phyloP scores from a whole-genome alignment of 2,888 invertebrate species.

The Prostheceraeus crozeri region DNA sequence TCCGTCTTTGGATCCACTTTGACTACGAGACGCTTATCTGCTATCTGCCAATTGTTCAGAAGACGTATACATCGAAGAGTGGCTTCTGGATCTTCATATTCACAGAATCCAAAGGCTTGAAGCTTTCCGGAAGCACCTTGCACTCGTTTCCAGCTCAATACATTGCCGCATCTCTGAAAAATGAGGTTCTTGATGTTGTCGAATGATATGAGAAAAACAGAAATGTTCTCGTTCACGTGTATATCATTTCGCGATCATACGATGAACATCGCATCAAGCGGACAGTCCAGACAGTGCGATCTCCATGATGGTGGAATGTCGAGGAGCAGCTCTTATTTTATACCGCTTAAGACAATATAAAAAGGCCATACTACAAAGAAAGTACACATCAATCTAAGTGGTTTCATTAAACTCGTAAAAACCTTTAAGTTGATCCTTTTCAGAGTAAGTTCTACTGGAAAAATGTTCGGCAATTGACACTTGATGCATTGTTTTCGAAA shows the following conservation, averaged over 20 bases:
- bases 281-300: neutral
- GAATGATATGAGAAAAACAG: too few relatives aligned
- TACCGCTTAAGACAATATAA: too few relatives aligned
- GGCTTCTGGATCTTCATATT: slow-evolving; percentile 87
- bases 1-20: slow-evolving; percentile 96
- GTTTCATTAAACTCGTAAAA: too few relatives aligned
- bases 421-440: too few relatives aligned
- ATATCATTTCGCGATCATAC: too few relatives aligned
- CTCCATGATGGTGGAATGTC: neutral
- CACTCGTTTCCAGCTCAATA: slow-evolving; percentile 91
- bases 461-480: too few relatives aligned
- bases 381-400: too few relatives aligned
- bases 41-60: slow-evolving; percentile 81
- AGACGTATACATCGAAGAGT: slow-evolving; percentile 81
- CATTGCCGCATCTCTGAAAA: slow-evolving; percentile 75
- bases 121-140: slow-evolving; percentile 65
- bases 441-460: too few relatives aligned
- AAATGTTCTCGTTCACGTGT: too few relatives aligned
- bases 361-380: too few relatives aligned
- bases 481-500: too few relatives aligned
- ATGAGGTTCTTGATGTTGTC: slow-evolving; percentile 5
- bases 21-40: slow-evolving; percentile 81
- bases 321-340: neutral
- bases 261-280: too few relatives aligned
- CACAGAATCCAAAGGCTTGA: slow-evolving; percentile 90